These are phyloP conservation scores for Odontophorus gujanensis DNA, from an alignment of 2,113 vertebrate genomes.

Conservation along the genomic window DNA sequence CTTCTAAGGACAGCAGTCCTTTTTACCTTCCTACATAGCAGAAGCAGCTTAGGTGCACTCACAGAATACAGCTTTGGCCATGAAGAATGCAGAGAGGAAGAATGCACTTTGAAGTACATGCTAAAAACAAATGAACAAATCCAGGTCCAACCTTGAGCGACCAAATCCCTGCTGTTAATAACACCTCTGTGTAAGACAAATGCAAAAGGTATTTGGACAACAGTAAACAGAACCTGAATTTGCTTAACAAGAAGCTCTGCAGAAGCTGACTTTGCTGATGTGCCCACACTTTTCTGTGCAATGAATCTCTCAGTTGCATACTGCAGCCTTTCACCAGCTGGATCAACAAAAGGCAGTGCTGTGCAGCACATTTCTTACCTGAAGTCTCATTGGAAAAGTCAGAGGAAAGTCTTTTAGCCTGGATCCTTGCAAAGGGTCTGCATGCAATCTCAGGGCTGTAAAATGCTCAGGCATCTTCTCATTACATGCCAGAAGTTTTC, in stretches of 20 bases:
- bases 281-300: not conserved
- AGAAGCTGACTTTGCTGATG: not conserved
- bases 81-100: too few species aligned
- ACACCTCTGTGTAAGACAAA: not conserved
- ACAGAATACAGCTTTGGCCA: too few species aligned
- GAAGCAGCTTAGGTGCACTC: too few species aligned
- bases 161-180: not conserved
- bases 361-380: not conserved
- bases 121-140: not conserved
- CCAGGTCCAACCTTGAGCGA: accelerated
- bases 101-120: not conserved
- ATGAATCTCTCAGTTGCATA: not conserved
- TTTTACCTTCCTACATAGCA: too few species aligned
- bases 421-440: not conserved
- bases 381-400: not conserved
- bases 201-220: not conserved
- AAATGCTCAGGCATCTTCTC: not conserved
- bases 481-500: not conserved
- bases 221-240: not conserved
- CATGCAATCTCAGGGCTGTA: not conserved
- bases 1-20: too few species aligned
- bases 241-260: not conserved
- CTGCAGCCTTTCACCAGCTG: not conserved
- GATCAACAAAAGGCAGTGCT: not conserved
- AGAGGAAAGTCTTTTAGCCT: not conserved